A percentile compares a stretch with the other conserved stretches of the same genome.
Evolutionary conservation across 2,113 vertebrate genomes (phyloP).

Genomic region (Larimichthys polyactis): DNA sequence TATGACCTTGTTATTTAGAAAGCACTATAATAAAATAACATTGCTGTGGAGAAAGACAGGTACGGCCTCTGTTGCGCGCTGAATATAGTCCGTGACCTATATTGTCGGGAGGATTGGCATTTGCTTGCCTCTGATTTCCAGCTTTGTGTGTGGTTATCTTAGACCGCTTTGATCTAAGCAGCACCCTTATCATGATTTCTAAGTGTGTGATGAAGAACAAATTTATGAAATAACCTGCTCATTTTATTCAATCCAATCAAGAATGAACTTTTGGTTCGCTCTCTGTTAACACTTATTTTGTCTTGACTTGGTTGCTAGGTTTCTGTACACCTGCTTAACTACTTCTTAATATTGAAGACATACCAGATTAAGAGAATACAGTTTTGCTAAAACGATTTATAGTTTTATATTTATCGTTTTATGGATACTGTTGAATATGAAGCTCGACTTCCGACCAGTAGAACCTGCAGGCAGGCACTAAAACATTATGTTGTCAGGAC

Average conservation of each 20-base stretch:
- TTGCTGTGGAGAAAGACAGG: background rate
- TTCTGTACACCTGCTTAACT: slow-evolving; percentile 17
- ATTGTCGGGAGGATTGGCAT: slow-evolving; percentile 39
- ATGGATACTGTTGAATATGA: background rate
- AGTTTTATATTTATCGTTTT: background rate
- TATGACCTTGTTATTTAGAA: slow-evolving; percentile 14
- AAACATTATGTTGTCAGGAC: slow-evolving; percentile 1
- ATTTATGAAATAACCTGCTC: slow-evolving; percentile 15
- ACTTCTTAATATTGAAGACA: background rate
- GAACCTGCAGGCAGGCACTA: background rate
- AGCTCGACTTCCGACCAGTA: background rate
- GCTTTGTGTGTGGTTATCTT: slow-evolving; percentile 52
- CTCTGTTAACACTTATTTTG: slow-evolving; percentile 8
- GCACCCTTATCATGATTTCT: slow-evolving; percentile 20
- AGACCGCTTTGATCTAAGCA: slow-evolving; percentile 50
- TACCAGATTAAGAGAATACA: background rate
- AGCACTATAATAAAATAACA: slow-evolving; percentile 2
- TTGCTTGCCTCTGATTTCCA: slow-evolving; percentile 35
- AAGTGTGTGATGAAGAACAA: slow-evolving; percentile 15
- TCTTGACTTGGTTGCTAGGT: slow-evolving; percentile 19
- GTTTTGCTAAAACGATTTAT: background rate
- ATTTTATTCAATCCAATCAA: slow-evolving; percentile 25
- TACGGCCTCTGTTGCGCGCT: background rate
- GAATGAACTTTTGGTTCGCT: slow-evolving; percentile 13
- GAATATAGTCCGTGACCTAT: slow-evolving; percentile 40